Base-by-base conservation (phyloP, 2,888 invertebrate genomes). In the Cephus pygmeus region DNA sequence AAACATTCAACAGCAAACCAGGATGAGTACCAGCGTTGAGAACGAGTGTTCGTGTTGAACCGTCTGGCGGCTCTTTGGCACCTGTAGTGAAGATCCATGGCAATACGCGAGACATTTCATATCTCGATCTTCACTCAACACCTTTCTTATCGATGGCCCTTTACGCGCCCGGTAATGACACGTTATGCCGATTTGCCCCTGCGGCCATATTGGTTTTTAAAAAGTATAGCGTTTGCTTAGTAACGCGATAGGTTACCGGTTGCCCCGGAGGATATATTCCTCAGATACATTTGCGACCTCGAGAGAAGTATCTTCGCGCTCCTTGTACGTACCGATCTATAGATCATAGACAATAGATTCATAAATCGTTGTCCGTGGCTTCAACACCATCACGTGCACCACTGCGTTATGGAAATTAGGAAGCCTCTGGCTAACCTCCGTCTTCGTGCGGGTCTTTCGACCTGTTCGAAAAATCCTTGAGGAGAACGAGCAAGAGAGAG, bases 71-170 rank as follows among this genome's bases (percentile, higher is more conserved):
- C 56, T 56, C 23, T 56, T 56, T 56, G 56, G 56, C 56, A 56
- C 56, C 56, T 56, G 56, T 56, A 56, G 56, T 9, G 56, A 56
- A 23, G 56, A 56, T 56, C 56, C 56, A 56, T 56, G 23, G 56
- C 56, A 56, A 56, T 56, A 15, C 56, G 56, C 56, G 56, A 56
- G 56, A 80, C 80, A 78, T 79, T 83, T 77, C 82, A 83, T 87
- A 89, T 89, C 88, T 88, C 84, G 88, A 89, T 88, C 89, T 86
- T 81, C 83, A 34, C 90, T 91, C 91, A 91, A 91, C 91, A 91
- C 91, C 90, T 90, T 83, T 83, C 90, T 90, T 89, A 91, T 90
- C 90, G 89, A 88, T 87, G 85, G 84, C 81, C 76, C 77, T 79
- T 80, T 79, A 77, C 80, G 77, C 84, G 81, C 80, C 81, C 79